Evolutionary conservation across 2,888 invertebrate genomes (phyloP).

Genomic region (Hofmannophila pseudospretella): DNA sequence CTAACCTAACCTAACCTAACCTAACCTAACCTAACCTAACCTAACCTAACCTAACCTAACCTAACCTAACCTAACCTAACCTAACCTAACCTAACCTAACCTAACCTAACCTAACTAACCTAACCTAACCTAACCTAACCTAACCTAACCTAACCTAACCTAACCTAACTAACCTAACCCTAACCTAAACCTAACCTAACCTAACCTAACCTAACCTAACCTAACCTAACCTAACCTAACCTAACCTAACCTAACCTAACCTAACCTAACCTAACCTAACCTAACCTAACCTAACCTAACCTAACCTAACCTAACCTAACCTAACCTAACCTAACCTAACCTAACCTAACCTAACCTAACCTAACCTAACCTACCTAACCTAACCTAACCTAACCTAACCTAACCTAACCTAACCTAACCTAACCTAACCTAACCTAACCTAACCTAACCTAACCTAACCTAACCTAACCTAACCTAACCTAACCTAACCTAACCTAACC

Average conservation of each 20-base stretch:
- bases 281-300: conserved; percentile 8
- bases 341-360: conserved; percentile 18
- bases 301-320: conserved; percentile 13
- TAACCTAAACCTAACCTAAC: conserved; percentile 14
- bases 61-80: conserved; percentile 21
- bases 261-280: conserved; percentile 10
- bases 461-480: conserved; percentile 17
- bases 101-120: conserved; percentile 18
- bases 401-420: conserved; percentile 18
- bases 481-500: conserved; percentile 18
- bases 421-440: conserved; percentile 18
- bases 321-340: conserved; percentile 17
- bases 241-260: conserved; percentile 7
- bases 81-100: conserved; percentile 17
- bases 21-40: conserved; percentile 20
- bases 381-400: conserved; percentile 18
- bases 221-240: conserved; percentile 8
- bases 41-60: conserved; percentile 18
- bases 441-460: conserved; percentile 17
- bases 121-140: conserved; percentile 17
- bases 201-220: conserved; percentile 13
- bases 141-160: conserved; percentile 16
- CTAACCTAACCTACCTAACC: conserved; percentile 17
- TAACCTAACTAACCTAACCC: conserved; percentile 15
- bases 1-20: conserved; percentile 19